Conservation (phyloP, 2,888 invertebrate species). For the Creontiades dilutus region DNA sequence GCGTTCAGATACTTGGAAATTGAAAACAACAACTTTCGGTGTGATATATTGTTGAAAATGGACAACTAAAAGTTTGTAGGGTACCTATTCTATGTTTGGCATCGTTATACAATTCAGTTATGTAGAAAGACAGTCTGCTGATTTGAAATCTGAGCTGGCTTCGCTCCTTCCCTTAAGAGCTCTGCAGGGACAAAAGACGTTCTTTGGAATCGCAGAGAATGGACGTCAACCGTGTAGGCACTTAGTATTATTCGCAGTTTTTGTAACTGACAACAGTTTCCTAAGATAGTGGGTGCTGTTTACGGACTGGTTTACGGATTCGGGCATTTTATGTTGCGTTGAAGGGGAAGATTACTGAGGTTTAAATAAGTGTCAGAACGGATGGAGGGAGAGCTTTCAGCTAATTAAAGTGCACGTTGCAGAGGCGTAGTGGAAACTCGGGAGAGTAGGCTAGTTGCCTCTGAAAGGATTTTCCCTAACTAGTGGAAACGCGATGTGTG, state of each 20-base stretch:
- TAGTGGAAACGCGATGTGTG: conserved; percentile 23
- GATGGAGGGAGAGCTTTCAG: conserved; percentile 33
- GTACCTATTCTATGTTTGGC: no score
- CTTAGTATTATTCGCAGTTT: neutral
- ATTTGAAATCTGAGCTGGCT: no score
- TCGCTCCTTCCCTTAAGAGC: no score
- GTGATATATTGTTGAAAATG: no score
- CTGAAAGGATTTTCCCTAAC: conserved; percentile 46
- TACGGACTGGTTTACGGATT: neutral
- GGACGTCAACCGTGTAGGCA: neutral
- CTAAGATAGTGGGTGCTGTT: neutral
- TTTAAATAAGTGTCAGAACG: neutral
- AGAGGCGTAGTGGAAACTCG: neutral
- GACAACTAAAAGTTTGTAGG: no score
- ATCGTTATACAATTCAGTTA: no score
- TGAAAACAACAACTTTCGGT: no score
- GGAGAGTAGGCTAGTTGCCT: conserved; percentile 50
- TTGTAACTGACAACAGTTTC: neutral
- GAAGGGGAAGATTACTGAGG: neutral
- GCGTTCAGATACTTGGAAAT: no score
- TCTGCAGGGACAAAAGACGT: no score
- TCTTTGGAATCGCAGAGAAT: neutral
- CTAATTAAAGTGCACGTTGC: conserved; percentile 54
- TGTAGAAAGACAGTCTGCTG: no score
- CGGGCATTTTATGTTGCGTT: neutral